These are phyloP conservation scores for Poeciliopsis presidionis DNA, from an alignment of 2,797 vertebrate species.

Conservation along the genomic window DNA sequence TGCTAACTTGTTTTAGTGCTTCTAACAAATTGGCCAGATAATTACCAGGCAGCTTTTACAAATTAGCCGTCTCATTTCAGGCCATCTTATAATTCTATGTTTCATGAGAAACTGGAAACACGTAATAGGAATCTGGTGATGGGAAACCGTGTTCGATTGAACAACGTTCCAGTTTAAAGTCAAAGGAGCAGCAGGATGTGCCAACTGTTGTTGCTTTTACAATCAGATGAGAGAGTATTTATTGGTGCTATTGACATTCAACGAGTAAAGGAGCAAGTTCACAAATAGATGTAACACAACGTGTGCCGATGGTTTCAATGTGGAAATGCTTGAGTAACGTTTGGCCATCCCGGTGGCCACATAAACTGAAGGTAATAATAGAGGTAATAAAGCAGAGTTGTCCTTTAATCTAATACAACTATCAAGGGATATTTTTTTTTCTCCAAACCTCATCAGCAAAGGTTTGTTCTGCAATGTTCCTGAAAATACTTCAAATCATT, in stretches of 20 bases:
- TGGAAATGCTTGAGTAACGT: neutral
- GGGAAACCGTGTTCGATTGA: neutral
- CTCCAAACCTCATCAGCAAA: slow-evolving; percentile 1
- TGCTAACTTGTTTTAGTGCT: neutral
- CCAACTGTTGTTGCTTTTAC: neutral
- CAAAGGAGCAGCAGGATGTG: neutral
- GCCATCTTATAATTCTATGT: neutral
- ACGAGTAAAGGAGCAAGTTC: neutral
- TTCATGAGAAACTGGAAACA: neutral
- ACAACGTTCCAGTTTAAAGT: neutral
- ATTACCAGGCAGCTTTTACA: neutral
- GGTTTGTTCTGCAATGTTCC: slow-evolving; percentile 1
- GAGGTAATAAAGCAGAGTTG: slow-evolving; percentile 25
- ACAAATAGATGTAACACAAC: neutral
- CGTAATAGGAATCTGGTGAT: neutral
- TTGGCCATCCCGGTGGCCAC: neutral
- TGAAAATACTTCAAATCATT: slow-evolving; percentile 8
- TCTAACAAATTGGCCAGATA: neutral
- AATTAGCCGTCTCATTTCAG: neutral
- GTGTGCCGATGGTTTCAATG: neutral
- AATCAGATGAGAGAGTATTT: neutral
- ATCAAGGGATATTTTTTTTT: slow-evolving; percentile 3
- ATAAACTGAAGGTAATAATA: neutral
- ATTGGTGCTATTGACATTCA: neutral
- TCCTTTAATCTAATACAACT: slow-evolving; percentile 10